Percentiles rank a stretch among this genome's conserved stretches.
Conservation (phyloP, 2,888 invertebrate species). For the Oithona nana region DNA sequence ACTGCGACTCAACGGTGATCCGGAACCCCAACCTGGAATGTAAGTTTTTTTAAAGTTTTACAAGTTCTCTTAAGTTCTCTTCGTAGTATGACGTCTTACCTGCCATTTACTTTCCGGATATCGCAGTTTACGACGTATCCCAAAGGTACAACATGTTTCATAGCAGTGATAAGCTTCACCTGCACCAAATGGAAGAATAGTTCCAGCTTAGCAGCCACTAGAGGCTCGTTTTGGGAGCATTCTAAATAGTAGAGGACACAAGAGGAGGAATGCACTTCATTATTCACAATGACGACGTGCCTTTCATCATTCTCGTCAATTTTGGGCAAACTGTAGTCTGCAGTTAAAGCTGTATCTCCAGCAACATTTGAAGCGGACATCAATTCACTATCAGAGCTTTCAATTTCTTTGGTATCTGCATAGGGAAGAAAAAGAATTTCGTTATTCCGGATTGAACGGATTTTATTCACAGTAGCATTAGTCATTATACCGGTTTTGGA, state of each 20-base stretch:
- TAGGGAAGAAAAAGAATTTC: neutral
- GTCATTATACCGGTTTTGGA: neutral
- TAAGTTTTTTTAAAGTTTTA: no score
- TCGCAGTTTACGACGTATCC: constrained; percentile 14
- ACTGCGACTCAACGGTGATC: constrained; percentile 12
- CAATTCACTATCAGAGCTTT: neutral
- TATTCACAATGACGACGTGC: neutral
- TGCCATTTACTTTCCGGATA: constrained; percentile 3
- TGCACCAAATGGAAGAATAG: constrained; percentile 4
- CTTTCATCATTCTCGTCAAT: neutral
- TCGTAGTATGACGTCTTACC: no score
- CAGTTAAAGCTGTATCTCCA: neutral
- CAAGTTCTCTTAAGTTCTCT: no score
- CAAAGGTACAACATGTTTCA: constrained; percentile 6
- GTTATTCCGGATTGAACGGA: neutral
- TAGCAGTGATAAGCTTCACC: neutral
- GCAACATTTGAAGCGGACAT: no score
- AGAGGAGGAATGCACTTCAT: constrained; percentile 13
- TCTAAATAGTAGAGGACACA: constrained; percentile 10
- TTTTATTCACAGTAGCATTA: neutral
- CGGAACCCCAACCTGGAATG: constrained; percentile 11
- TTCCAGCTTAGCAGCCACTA: neutral
- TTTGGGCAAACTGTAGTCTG: neutral
- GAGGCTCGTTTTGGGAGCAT: neutral
- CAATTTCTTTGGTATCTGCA: neutral